Evolutionary conservation across 2,113 vertebrate species (phyloP).

Genomic region (Myotis brandtii): DNA sequence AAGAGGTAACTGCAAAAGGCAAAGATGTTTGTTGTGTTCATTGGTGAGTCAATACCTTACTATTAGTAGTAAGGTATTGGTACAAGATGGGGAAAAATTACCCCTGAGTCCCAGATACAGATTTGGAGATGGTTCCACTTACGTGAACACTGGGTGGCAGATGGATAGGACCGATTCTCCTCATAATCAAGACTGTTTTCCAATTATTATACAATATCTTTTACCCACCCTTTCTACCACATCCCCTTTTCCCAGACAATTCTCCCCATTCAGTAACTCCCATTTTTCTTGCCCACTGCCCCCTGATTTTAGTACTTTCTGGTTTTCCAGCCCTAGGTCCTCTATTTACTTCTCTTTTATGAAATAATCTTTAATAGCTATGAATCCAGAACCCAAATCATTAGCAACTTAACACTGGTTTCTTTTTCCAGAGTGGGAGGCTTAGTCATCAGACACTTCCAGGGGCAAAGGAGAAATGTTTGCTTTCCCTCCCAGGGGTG

Average conservation of each 20-base stretch:
- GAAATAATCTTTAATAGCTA: background rate
- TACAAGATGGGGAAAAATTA: background rate
- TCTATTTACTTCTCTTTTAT: slow-evolving; percentile 18
- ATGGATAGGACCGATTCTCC: background rate
- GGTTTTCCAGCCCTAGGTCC: background rate
- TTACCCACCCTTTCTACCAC: background rate
- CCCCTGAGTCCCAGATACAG: background rate
- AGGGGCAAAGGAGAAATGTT: background rate
- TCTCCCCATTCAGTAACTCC: background rate
- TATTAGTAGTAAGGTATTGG: background rate
- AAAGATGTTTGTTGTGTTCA: background rate
- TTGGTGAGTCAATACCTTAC: background rate
- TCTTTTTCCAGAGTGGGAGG: background rate
- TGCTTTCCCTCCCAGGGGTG: background rate
- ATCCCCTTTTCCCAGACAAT: background rate
- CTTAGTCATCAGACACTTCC: background rate
- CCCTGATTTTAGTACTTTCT: background rate
- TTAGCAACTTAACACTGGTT: slow-evolving; percentile 2
- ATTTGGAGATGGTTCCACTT: background rate
- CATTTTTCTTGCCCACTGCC: background rate
- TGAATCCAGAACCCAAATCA: background rate
- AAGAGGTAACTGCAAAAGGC: background rate
- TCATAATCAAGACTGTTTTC: background rate
- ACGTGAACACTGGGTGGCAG: background rate
- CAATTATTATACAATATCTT: background rate